Evolutionary conservation across 1,140 invertebrate species (phyloP), one percentile per base, ranked within the genome.

Genomic region (Penaeus chinensis): DNA sequence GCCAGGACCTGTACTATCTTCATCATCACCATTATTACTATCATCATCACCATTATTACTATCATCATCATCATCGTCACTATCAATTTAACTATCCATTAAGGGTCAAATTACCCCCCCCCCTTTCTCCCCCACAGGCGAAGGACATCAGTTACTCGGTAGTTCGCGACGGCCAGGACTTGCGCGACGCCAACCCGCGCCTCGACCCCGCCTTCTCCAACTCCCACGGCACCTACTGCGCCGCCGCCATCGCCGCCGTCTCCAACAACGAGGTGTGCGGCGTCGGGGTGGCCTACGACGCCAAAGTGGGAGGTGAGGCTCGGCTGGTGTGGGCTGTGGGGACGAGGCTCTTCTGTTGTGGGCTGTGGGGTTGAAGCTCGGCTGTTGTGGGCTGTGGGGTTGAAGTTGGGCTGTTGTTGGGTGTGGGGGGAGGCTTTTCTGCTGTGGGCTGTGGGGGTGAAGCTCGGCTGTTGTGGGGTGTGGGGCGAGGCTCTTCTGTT

Each of bases 141-240:
- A 93, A 96, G 8, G 92, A 94, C 80, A 96, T 97, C 20, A 98
- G 97, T 93, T 96, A 94, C 91, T 96, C 98, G 91, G 94, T 96
- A 62, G 97, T 97, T 91, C 95, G 96, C 87, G 93, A 94, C 16
- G 71, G 80, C 32, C 60, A 42, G 24, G 71, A 71, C 27, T 94
- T 95, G 90, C 88, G 93, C 65, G 96, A 98, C 92, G 96, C 96
- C 0, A 93, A 94, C 65, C 97, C 97, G 0, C 92, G 94, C 19
- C 81, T 95, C 95, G 89, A 94, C 95, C 84, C 89, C 91, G n/a
- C 92, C 93, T 89, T 91, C 92, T 65, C 91, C 91, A 93, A 90
- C 76, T 91, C 91, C 77, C 92, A 92, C 86, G 92, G 92, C 60
- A 92, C 92, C 0, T 89, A 90, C 54, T 92, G 91, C 74, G 91